phyloP scores from a whole-genome alignment of 2,888 invertebrate genomes.

The Adela reaumurella region DNA sequence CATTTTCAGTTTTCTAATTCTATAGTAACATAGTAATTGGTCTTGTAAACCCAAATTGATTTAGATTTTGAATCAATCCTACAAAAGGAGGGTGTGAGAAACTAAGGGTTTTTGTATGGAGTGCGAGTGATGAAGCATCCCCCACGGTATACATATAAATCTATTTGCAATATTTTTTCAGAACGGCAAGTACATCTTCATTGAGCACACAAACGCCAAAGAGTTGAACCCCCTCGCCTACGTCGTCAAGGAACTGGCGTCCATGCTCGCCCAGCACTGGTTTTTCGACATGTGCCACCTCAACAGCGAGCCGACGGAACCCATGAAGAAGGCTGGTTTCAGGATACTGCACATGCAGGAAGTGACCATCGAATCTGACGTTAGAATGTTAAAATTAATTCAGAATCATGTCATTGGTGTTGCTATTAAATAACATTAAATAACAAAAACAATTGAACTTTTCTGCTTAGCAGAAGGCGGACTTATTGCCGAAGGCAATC shows the following conservation, averaged over 20 bases:
- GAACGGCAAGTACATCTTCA: constrained; percentile 1
- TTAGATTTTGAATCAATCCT: too few species aligned
- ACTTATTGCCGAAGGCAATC: too few species aligned
- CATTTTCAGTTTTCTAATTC: too few species aligned
- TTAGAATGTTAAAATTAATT: neutral
- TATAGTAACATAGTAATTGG: too few species aligned
- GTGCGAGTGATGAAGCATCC: too few species aligned
- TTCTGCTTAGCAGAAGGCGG: too few species aligned
- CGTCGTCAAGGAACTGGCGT: neutral
- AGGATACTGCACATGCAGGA: neutral
- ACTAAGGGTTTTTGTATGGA: too few species aligned
- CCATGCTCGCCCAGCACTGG: neutral
- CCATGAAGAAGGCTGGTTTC: neutral
- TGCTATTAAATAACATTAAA: neutral
- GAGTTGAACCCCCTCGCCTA: neutral
- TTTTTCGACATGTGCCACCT: neutral
- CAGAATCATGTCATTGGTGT: neutral
- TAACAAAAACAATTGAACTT: too few species aligned
- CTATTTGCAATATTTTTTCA: neutral
- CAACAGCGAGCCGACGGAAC: neutral
- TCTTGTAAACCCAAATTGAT: too few species aligned
- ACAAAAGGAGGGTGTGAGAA: too few species aligned
- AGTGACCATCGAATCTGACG: neutral
- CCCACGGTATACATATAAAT: too few species aligned
- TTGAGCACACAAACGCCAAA: neutral